Evolutionary conservation across 2,113 vertebrate genomes (phyloP).

Genomic region (Dendropsophus ebraccatus): DNA sequence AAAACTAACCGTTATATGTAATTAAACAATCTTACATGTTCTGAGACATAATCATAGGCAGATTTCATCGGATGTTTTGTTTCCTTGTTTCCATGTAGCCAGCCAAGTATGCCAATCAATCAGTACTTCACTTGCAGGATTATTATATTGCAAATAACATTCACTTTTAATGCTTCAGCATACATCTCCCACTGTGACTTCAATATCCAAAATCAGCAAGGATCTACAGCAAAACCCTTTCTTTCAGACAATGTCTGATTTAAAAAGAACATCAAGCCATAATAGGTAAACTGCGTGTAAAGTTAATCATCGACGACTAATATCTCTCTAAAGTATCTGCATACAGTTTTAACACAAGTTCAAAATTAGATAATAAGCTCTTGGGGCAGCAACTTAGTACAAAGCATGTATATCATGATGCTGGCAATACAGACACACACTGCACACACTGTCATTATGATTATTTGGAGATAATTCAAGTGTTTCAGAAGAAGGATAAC

Average conservation of each 20-base stretch:
- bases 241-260: background rate
- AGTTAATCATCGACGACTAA: conserved; percentile 13
- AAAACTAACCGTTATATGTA: background rate
- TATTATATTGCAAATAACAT: conserved; percentile 20
- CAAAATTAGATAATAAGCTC: conserved; percentile 26
- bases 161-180: background rate
- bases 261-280: background rate
- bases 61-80: background rate
- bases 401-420: conserved; percentile 5
- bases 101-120: conserved; percentile 1
- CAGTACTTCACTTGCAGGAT: background rate
- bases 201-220: conserved; percentile 3
- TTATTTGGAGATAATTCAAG: conserved; percentile 25
- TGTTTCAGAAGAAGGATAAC: conserved; percentile 37
- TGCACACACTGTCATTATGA: conserved; percentile 11
- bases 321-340: conserved; percentile 4
- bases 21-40: background rate
- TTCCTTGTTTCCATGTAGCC: background rate
- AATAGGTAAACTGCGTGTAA: conserved; percentile 11
- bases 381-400: background rate
- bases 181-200: conserved; percentile 15
- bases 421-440: background rate
- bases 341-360: conserved; percentile 16
- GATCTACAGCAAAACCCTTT: background rate
- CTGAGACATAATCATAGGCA: background rate